Evolutionary conservation across 2,113 vertebrate species (phyloP).

Genomic region (Varanus salvator): DNA sequence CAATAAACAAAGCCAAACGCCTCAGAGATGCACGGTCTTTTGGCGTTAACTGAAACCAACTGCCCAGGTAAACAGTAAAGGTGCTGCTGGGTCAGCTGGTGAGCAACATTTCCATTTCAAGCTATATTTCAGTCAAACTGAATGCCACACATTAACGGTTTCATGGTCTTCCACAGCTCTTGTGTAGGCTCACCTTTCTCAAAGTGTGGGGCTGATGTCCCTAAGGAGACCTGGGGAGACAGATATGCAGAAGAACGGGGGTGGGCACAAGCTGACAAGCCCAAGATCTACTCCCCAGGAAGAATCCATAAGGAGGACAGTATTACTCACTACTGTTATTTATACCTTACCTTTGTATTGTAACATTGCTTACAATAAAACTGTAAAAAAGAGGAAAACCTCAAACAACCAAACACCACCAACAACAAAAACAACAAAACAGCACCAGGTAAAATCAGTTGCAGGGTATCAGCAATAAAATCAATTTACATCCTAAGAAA

Average conservation of each 20-base stretch:
- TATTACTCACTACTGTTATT: not conserved
- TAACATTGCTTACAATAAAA: too few relatives aligned
- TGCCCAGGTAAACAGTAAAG: not conserved
- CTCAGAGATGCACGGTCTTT: not conserved
- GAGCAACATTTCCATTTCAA: not conserved
- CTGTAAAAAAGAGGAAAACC: not conserved
- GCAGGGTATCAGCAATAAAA: not conserved
- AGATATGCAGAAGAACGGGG: not conserved
- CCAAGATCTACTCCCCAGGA: not conserved
- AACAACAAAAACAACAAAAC: not conserved
- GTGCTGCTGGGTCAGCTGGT: not conserved
- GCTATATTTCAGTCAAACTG: not conserved
- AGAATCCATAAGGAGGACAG: not conserved
- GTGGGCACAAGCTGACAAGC: not conserved
- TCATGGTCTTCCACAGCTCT: not conserved
- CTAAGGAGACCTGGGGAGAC: not conserved
- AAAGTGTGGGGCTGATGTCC: not conserved
- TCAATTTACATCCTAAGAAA: not conserved
- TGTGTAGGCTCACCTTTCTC: not conserved
- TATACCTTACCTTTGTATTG: not conserved
- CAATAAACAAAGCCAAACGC: not conserved
- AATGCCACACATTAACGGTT: not conserved
- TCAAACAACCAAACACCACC: not conserved
- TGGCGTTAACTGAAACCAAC: not conserved
- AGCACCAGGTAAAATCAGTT: not conserved